Evolutionary conservation across 2,797 vertebrate species (phyloP).

Genomic region (Triplophysa yarkandensis): DNA sequence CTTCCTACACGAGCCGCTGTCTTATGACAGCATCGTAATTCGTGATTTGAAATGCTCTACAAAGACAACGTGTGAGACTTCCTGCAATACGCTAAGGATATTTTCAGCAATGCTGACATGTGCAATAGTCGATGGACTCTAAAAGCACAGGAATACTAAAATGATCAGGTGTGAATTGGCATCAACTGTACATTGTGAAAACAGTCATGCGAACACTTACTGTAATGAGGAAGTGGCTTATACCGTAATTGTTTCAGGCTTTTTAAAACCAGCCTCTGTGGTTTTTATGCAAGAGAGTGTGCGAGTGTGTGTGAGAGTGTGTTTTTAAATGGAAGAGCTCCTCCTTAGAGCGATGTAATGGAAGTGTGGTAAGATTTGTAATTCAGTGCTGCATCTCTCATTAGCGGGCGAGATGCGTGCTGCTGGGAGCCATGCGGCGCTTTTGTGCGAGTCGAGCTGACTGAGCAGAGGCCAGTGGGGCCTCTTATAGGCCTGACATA

Average conservation of each 20-base stretch:
- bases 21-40: not conserved
- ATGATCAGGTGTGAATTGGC: not conserved
- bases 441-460: conserved; percentile 50
- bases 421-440: conserved; percentile 51
- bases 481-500: conserved; percentile 33
- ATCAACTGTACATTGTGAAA: conserved; percentile 26
- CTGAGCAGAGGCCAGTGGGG: conserved; percentile 29
- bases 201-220: conserved; percentile 45
- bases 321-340: conserved; percentile 35
- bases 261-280: conserved; percentile 29
- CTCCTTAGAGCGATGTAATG: conserved; percentile 27
- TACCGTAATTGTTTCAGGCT: conserved; percentile 39
- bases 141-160: not conserved
- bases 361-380: conserved; percentile 40
- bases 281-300: conserved; percentile 10
- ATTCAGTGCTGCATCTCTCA: conserved; percentile 40
- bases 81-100: no score
- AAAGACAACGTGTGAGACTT: not conserved
- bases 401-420: conserved; percentile 37
- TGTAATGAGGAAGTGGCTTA: conserved; percentile 51
- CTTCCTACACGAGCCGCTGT: not conserved
- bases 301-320: conserved; percentile 6
- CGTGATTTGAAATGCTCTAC: not conserved
- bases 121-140: not conserved
- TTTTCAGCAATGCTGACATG: not conserved